These are phyloP conservation scores for Bacillus rossius DNA, from an alignment of 1,140 invertebrate genomes.

Conservation along the genomic window DNA sequence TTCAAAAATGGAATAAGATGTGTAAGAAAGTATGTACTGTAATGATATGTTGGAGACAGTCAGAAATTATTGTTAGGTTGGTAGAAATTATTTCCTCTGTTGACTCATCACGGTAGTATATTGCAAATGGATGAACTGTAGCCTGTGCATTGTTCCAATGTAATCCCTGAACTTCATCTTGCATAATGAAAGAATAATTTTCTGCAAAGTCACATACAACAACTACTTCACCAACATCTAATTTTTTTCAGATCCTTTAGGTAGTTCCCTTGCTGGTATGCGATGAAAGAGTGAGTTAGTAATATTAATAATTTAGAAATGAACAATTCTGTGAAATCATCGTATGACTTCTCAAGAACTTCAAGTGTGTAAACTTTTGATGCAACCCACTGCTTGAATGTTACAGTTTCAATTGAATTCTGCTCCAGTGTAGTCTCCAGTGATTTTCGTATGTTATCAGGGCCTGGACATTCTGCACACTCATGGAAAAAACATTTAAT, in stretches of 20 bases:
- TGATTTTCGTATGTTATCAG: neutral
- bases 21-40: slow-evolving; percentile 24
- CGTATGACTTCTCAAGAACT: neutral
- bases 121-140: slow-evolving; percentile 29
- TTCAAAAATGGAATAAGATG: slow-evolving; percentile 20
- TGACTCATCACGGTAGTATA: slow-evolving; percentile 15
- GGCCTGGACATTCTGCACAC: neutral
- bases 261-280: neutral
- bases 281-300: neutral
- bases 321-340: neutral
- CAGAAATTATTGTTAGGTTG: slow-evolving; percentile 16
- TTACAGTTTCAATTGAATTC: neutral
- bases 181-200: slow-evolving; percentile 27
- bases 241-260: neutral
- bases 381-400: slow-evolving; percentile 1
- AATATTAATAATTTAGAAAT: neutral
- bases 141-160: slow-evolving; percentile 26
- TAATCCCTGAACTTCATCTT: slow-evolving; percentile 23
- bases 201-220: slow-evolving; percentile 27
- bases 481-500: no score
- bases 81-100: neutral
- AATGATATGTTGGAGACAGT: slow-evolving; percentile 23
- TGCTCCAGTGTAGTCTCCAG: neutral
- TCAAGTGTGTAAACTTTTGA: neutral
- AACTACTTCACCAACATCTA: neutral